phyloP scores from a whole-genome alignment of 1,140 invertebrate species.

The Magallana ariakensis region DNA sequence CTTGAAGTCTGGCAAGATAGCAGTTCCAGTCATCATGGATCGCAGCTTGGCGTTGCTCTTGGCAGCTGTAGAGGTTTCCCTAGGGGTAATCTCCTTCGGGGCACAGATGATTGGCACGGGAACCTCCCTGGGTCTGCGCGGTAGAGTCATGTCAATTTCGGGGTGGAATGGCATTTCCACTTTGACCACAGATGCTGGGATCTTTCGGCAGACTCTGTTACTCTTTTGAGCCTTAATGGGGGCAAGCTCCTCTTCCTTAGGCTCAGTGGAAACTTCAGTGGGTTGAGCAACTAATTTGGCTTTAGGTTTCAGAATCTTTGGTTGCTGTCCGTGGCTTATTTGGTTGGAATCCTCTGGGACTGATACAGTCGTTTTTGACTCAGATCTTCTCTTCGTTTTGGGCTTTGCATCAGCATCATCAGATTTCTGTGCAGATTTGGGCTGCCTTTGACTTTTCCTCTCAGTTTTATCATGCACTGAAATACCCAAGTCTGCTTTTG shows the following conservation, averaged over 20 bases:
- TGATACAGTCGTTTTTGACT: too few species aligned
- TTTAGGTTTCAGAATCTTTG: too few species aligned
- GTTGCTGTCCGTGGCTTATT: too few species aligned
- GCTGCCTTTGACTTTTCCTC: too few species aligned
- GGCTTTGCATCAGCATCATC: too few species aligned
- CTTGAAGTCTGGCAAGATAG: background rate
- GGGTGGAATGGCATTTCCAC: background rate
- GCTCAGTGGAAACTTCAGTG: too few species aligned
- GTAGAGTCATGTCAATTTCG: background rate
- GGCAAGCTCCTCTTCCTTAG: background rate
- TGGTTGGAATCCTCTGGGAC: too few species aligned
- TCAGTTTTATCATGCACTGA: too few species aligned
- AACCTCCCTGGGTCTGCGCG: background rate
- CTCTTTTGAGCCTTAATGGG: background rate
- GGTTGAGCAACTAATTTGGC: too few species aligned
- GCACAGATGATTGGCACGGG: background rate
- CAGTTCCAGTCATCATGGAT: background rate
- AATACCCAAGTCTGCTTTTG: too few species aligned
- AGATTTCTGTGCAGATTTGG: too few species aligned
- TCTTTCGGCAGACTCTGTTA: background rate
- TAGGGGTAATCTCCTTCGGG: background rate
- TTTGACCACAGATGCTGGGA: background rate
- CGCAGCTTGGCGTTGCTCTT: background rate
- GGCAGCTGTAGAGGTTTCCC: background rate
- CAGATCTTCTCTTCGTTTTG: too few species aligned